Base-by-base conservation (phyloP, 2,113 vertebrate species). In the Smithornis capensis region DNA sequence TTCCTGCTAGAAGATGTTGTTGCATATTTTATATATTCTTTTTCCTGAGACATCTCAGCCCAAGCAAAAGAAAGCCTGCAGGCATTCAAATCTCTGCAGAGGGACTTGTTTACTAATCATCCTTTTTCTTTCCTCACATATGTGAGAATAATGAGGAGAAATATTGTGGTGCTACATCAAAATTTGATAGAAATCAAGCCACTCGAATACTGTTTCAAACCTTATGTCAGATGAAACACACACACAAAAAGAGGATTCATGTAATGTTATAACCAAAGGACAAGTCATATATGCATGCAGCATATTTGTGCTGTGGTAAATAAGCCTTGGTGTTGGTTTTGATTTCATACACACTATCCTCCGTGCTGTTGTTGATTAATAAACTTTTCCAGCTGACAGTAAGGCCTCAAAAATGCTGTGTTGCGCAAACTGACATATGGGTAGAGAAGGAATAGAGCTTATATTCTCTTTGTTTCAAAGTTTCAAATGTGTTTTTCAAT, bases 41-140 rank as follows among this genome's bases (percentile, higher is more conserved):
- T 89, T 95, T 83, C 38, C 53, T 73, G 73, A 69, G 45, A 80
- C 80, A 62, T 62, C 59, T 68, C 57, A 89, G 40, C 49, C 71
- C n/a, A 80, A 89, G 44, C 23, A 60, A 83, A 59, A 56, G 40
- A 63, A 80, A 73, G 37, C 88, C 82, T 84, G 19, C 60, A 84
- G 77, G 35, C 85, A 84, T 74, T 89, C n/a, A 78, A 23, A 70
- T 84, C 44, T 91, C 64, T 62, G 31, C 37, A 73, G 80, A 73
- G 45, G 42, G 27, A 60, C 27, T 19, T 4, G 1, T 81, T 92
- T 70, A 65, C 73, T 70, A 65, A 81, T 84, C 14, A 53, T 40
- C 50, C 28, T 65, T 92, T 87, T 73, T 69, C 22, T 68, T 81
- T 16, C 45, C 23, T 94, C 44, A 33, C 10, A 0, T 70, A 6